Base-by-base conservation (phyloP, 2,113 vertebrate species). In the Bos taurus region DNA sequence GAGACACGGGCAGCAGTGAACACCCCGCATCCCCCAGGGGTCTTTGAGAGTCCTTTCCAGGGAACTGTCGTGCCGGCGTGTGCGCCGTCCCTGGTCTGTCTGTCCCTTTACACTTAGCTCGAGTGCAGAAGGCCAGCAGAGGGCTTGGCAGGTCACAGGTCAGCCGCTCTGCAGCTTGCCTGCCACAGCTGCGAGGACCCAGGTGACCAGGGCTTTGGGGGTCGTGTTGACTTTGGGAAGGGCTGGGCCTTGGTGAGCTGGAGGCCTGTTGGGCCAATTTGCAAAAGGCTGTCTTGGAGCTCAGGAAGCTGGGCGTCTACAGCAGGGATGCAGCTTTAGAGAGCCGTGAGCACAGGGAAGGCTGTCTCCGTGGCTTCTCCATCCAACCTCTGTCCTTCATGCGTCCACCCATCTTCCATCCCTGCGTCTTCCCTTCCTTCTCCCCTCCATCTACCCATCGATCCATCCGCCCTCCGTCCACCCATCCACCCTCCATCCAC, bases 81-180 rank as follows among this genome's bases (percentile, higher is more conserved):
- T 0, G 40, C 12, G 0, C 0, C 23, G 16, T 0, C 6, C 43
- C 7, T 9, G 15, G 14, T 1, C 64, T 3, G 0, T 13, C 33
- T 6, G 0, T 21, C 54, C 1, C 0, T 2, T 2, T 8, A 3
- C 2, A 28, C 19, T 7, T 1, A 3, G n/a, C 48, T 5, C 1
- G 4, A 0, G 1, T 1, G 1, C 3, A 6, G 86, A 10, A 12
- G 25, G 36, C 62, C 78, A 25, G 78, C 1, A 0, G 23, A 26
- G 36, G 36, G 2, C 36, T 7, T 1, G 3, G 26, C 17, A 2
- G 52, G 36, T 17, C 5, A 7, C 74, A 23, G 40, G 28, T 40
- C 9, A n/a, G 88, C 59, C 6, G 2, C 9, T 1, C 33, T 26
- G 28, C 16, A 36, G 50, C 26, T 4, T 25, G 26, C 5, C 2